Evolutionary conservation across 2,797 vertebrate genomes (phyloP).

Genomic region (Sebastes itinus): DNA sequence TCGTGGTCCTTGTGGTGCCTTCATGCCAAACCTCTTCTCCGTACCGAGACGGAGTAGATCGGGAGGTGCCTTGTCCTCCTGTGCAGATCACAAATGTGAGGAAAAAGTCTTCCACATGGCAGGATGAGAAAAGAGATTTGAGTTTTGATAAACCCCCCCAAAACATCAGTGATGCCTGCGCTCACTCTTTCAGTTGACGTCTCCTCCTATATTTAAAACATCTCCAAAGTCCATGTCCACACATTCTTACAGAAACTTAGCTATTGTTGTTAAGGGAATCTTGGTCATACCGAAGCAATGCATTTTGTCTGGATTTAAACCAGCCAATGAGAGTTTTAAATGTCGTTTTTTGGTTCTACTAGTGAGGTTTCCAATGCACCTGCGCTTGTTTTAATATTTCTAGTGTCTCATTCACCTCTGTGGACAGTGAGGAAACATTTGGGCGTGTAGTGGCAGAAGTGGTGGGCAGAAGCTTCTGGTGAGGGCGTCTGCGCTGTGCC

Average conservation of each 20-base stretch:
- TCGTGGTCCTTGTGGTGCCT: slow-evolving; percentile 82
- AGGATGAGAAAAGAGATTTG: background rate
- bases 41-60: slow-evolving; percentile 56
- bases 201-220: background rate
- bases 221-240: background rate
- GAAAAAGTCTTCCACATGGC: background rate
- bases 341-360: background rate
- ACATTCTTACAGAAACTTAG: background rate
- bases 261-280: no score
- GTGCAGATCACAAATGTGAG: background rate
- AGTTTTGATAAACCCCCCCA: no score
- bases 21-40: slow-evolving; percentile 84
- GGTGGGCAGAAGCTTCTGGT: slow-evolving; percentile 67
- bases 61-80: slow-evolving; percentile 50
- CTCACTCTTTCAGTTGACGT: background rate
- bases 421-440: slow-evolving; percentile 79
- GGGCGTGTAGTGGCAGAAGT: slow-evolving; percentile 77
- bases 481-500: slow-evolving; percentile 69
- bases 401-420: slow-evolving; percentile 57
- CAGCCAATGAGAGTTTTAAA: background rate
- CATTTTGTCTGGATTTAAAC: background rate
- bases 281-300: background rate
- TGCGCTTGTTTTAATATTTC: no score
- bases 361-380: background rate
- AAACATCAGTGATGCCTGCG: background rate